Percentiles rank a stretch among this genome's conserved stretches.
These are phyloP conservation scores for Casuarius casuarius DNA, from an alignment of 2,113 vertebrate genomes.

Conservation along the genomic window DNA sequence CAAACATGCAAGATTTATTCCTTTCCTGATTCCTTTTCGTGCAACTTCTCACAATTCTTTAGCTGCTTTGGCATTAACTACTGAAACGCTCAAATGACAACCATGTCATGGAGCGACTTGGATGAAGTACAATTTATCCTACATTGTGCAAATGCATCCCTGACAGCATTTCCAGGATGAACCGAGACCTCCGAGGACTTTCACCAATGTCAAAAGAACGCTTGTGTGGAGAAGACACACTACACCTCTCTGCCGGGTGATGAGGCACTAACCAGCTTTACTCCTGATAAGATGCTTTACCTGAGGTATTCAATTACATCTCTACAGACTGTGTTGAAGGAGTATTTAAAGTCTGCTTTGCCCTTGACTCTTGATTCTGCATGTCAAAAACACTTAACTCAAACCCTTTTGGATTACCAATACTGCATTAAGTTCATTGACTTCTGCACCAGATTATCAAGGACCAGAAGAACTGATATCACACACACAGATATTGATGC, in stretches of 20 bases:
- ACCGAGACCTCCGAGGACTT: constrained; percentile 47
- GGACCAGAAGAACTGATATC: constrained; percentile 49
- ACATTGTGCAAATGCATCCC: not conserved
- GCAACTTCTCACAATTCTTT: not conserved
- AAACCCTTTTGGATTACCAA: constrained; percentile 74
- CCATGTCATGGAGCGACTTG: not conserved
- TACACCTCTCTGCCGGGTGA: constrained; percentile 53
- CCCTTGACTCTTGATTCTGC: constrained; percentile 80
- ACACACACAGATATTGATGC: constrained; percentile 54
- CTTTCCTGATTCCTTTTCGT: not conserved
- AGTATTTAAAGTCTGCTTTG: constrained; percentile 79
- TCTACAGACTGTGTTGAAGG: constrained; percentile 59
- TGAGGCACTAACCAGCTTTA: constrained; percentile 72
- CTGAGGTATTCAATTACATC: constrained; percentile 78
- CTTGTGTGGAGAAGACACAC: constrained; percentile 39
- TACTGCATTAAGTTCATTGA: constrained; percentile 71
- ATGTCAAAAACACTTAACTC: constrained; percentile 82
- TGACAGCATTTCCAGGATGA: constrained; percentile 18
- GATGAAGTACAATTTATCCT: not conserved
- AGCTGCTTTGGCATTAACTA: constrained; percentile 3
- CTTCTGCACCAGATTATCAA: constrained; percentile 59
- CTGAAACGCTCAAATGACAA: not conserved
- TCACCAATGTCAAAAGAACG: constrained; percentile 75
- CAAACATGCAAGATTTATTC: constrained; percentile 21
- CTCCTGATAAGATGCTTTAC: constrained; percentile 74